phyloP scores from a whole-genome alignment of 2,888 invertebrate genomes.

The Tenthredo amoena region DNA sequence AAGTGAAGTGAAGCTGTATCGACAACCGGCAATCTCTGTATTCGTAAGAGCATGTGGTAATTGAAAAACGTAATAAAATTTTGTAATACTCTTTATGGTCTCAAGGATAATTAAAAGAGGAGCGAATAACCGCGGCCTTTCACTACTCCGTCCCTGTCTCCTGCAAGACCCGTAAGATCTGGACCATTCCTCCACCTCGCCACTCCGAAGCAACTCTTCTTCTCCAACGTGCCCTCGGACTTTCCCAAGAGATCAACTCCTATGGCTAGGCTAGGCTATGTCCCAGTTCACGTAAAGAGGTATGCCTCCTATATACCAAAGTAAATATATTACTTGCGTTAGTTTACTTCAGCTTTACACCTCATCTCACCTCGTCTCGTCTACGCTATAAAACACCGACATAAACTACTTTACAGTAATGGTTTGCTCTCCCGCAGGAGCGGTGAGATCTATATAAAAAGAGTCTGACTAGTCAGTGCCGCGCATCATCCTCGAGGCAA shows the following conservation, averaged over 20 bases:
- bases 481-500: conserved; percentile 1
- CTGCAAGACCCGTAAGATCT: conserved; percentile 16
- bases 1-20: not conserved
- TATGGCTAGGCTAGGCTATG: not conserved
- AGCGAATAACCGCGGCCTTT: conserved; percentile 33
- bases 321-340: conserved; percentile 10
- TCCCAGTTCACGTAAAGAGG: conserved; percentile 28
- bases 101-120: conserved; percentile 43
- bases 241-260: conserved; percentile 44
- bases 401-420: not conserved
- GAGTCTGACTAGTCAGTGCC: not conserved
- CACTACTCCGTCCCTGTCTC: not conserved
- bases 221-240: conserved; percentile 17
- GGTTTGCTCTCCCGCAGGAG: not conserved
- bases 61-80: not conserved
- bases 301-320: not conserved
- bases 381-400: not conserved
- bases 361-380: not conserved
- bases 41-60: not conserved
- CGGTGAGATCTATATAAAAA: not conserved
- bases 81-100: not conserved
- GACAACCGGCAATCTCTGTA: not conserved
- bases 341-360: not conserved
- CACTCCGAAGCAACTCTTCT: not conserved
- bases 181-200: conserved; percentile 28